Percentiles rank a stretch among this genome's conserved stretches.
Evolutionary conservation across 1,140 invertebrate species (phyloP).

Genomic region (Solenopsis invicta): DNA sequence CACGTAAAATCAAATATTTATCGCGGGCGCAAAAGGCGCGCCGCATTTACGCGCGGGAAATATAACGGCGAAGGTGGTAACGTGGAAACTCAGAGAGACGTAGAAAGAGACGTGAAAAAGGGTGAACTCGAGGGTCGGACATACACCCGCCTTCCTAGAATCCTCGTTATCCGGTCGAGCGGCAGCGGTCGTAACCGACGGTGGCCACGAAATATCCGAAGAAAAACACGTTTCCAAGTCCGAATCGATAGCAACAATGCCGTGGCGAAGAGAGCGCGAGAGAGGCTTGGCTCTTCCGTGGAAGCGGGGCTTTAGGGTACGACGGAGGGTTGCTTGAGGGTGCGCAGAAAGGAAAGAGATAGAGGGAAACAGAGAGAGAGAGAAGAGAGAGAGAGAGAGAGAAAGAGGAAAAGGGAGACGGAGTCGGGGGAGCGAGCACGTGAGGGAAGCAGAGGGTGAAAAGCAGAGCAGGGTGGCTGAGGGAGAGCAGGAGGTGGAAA

Average conservation of each 20-base stretch:
- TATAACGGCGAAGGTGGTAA: conserved; percentile 48
- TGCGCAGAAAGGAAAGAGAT: conserved; percentile 39
- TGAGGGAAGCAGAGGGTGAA: conserved; percentile 56
- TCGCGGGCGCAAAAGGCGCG: conserved; percentile 28
- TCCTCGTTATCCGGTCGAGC: conserved; percentile 74
- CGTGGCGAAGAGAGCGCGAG: conserved; percentile 81
- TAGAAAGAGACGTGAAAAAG: conserved; percentile 45
- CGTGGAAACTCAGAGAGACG: conserved; percentile 17
- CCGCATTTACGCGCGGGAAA: conserved; percentile 36
- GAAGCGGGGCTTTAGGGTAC: conserved; percentile 64
- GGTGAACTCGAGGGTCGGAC: conserved; percentile 44
- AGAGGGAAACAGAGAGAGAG: conserved; percentile 61
- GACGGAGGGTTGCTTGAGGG: conserved; percentile 65
- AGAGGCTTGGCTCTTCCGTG: conserved; percentile 69
- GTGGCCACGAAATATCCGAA: conserved; percentile 79
- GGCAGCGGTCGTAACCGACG: conserved; percentile 46
- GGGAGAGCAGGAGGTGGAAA: conserved; percentile 68
- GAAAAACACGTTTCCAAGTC: conserved; percentile 82
- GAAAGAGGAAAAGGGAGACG: conserved; percentile 37
- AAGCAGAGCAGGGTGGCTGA: conserved; percentile 61
- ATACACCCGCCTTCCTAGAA: conserved; percentile 66
- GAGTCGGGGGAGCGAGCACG: conserved; percentile 39
- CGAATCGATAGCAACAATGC: conserved; percentile 85
- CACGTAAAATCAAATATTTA: conserved; percentile 60
- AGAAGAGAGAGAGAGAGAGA: conserved; percentile 54